phyloP scores from a whole-genome alignment of 2,888 invertebrate genomes.

The Halictus quadricinctus region DNA sequence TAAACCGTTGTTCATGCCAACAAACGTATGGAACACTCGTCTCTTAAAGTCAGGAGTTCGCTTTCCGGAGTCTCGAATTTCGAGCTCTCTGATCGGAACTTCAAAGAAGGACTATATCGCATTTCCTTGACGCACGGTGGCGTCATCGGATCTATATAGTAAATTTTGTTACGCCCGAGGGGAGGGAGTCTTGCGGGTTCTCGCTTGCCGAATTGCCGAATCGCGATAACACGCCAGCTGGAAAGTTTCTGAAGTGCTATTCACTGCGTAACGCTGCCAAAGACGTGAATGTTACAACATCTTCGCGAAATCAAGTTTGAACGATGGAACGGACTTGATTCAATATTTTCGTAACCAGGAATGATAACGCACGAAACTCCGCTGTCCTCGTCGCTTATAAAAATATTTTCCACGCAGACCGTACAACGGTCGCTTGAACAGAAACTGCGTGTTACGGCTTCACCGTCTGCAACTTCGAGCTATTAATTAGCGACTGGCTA shows the following conservation, averaged over 20 bases:
- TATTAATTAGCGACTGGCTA: not conserved
- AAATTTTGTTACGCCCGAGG: not conserved
- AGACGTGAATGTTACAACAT: not conserved
- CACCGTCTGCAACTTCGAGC: not conserved
- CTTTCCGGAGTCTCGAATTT: conserved; percentile 8
- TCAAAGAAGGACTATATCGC: conserved; percentile 17
- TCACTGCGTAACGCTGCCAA: not conserved
- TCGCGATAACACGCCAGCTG: conserved; percentile 11
- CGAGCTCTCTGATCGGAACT: not conserved
- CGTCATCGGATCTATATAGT: conserved; percentile 5
- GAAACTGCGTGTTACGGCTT: not conserved
- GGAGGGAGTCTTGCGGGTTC: conserved; percentile 8
- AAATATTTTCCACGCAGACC: not conserved
- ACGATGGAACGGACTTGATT: not conserved
- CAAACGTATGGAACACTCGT: conserved; percentile 2
- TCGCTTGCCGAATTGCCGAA: conserved; percentile 2
- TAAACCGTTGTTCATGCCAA: not conserved
- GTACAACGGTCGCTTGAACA: not conserved
- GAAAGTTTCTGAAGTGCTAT: not conserved
- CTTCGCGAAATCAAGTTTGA: not conserved
- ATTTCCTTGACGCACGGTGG: conserved; percentile 4
- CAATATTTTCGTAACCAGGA: not conserved
- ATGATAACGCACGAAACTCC: not conserved
- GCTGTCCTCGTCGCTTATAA: too few relatives aligned
- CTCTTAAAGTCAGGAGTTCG: conserved; percentile 18